A percentile compares a stretch with the other conserved stretches of the same genome.
Evolutionary conservation across 2,113 vertebrate species (phyloP).

Genomic region (Bufo gargarizans): DNA sequence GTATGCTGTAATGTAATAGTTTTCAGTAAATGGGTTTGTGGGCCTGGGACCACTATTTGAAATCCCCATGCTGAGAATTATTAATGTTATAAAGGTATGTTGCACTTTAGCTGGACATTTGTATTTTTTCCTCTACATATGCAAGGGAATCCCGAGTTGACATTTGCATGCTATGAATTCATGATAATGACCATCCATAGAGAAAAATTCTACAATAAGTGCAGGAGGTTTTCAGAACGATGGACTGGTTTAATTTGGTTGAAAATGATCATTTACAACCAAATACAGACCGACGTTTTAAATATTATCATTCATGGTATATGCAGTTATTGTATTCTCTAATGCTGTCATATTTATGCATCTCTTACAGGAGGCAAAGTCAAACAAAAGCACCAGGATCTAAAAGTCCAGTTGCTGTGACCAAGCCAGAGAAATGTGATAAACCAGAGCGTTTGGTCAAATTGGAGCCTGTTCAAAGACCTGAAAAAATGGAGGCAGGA

Average conservation of each 20-base stretch:
- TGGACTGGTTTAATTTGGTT: too few relatives aligned
- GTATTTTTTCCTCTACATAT: neutral
- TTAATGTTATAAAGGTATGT: too few relatives aligned
- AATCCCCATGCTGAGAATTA: too few relatives aligned
- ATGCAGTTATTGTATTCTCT: neutral
- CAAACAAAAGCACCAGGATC: conserved; percentile 67
- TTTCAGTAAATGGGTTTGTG: too few relatives aligned
- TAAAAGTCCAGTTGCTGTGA: conserved; percentile 48
- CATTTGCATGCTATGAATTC: too few relatives aligned
- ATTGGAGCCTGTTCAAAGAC: conserved; percentile 45
- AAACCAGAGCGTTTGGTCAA: conserved; percentile 44
- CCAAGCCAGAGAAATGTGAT: conserved; percentile 55
- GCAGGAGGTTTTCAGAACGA: too few relatives aligned
- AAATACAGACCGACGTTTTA: neutral
- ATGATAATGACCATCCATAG: too few relatives aligned
- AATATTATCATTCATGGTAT: neutral
- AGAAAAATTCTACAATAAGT: too few relatives aligned
- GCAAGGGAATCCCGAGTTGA: neutral
- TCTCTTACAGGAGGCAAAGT: conserved; percentile 66
- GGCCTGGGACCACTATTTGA: too few relatives aligned
- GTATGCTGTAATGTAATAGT: neutral
- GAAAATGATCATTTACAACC: too few relatives aligned
- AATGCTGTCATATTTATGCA: neutral
- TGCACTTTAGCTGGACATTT: too few relatives aligned
- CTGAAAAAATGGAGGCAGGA: conserved; percentile 55